A percentile compares a stretch with the other conserved stretches of the same genome.
phyloP scores from a whole-genome alignment of 2,797 vertebrate genomes.

The Yasuhikotakia modesta region DNA sequence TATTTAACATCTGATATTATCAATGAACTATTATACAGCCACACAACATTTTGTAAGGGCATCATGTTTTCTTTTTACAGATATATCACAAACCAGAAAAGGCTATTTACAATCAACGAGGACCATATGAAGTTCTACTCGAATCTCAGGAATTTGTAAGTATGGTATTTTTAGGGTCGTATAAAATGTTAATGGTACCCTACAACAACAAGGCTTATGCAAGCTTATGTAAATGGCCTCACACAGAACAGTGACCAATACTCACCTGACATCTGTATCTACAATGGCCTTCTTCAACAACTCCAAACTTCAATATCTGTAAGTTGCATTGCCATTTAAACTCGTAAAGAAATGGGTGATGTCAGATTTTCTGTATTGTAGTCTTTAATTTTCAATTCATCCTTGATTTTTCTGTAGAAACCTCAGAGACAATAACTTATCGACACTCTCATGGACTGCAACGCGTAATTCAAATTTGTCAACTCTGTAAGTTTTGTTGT shows the following conservation, averaged over 20 bases:
- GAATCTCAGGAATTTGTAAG: constrained; percentile 95
- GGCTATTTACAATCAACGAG: constrained; percentile 87
- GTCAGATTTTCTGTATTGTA: background rate
- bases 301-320: constrained; percentile 91
- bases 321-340: constrained; percentile 68
- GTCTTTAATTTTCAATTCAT: background rate
- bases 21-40: background rate
- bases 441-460: constrained; percentile 89
- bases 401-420: constrained; percentile 76
- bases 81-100: constrained; percentile 89
- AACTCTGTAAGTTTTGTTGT: constrained; percentile 84
- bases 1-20: background rate
- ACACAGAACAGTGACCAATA: constrained; percentile 89
- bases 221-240: constrained; percentile 43
- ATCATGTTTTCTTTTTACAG: constrained; percentile 68
- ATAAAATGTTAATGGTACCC: background rate
- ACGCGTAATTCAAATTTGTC: constrained; percentile 88
- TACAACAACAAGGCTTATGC: background rate
- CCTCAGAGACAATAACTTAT: constrained; percentile 92
- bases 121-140: constrained; percentile 89
- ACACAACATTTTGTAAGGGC: background rate
- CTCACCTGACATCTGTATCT: constrained; percentile 86
- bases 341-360: background rate
- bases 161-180: constrained; percentile 55
- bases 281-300: constrained; percentile 90